Evolutionary conservation across 92 coral and sea anemone species (phyloP).

Genomic region (Phymanthus crucifer): DNA sequence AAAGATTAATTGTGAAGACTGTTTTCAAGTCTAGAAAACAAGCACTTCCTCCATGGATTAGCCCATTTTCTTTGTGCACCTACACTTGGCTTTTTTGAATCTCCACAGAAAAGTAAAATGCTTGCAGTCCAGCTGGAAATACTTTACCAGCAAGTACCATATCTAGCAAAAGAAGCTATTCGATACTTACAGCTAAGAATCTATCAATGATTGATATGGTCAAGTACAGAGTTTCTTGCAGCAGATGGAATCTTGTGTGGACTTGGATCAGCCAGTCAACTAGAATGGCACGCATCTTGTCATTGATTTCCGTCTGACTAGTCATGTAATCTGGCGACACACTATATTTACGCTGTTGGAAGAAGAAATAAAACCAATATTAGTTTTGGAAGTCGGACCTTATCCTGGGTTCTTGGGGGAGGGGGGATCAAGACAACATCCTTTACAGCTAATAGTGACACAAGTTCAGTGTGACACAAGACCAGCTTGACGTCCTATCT

Average conservation of each 20-base stretch:
- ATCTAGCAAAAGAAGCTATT: background rate
- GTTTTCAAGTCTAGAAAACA: too few species aligned
- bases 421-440: too few species aligned
- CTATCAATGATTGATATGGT: slow-evolving; percentile 87
- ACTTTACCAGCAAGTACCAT: background rate
- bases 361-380: background rate
- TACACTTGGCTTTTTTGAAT: background rate
- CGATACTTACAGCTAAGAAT: slow-evolving; percentile 80
- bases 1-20: background rate
- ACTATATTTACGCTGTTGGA: slow-evolving; percentile 55
- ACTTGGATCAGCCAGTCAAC: slow-evolving; percentile 99
- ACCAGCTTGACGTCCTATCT: too few species aligned
- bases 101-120: too few species aligned
- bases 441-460: too few species aligned
- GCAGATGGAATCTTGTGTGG: slow-evolving; percentile 80
- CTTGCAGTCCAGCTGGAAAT: background rate
- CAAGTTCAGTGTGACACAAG: too few species aligned
- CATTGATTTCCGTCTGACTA: slow-evolving; percentile 65
- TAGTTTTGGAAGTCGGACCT: background rate
- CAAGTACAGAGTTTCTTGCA: slow-evolving; percentile 91
- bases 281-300: slow-evolving; percentile 81
- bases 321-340: slow-evolving; percentile 75
- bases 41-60: too few species aligned
- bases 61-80: background rate
- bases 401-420: too few species aligned